Conservation (phyloP, 2,113 vertebrate species). For the Anoura caudifer region DNA sequence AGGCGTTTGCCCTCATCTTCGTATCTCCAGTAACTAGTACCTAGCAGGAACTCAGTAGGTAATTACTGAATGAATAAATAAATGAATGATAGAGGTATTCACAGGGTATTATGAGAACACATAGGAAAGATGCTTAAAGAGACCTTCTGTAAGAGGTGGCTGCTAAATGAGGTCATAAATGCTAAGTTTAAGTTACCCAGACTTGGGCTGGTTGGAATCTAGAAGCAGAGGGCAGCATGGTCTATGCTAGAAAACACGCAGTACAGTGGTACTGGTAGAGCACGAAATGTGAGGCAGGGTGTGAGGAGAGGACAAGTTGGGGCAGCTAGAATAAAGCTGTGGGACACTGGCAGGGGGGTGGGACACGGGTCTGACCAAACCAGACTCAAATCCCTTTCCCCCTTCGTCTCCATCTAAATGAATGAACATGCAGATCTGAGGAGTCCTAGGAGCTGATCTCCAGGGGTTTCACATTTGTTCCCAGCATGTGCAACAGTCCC, state of each 20-base stretch:
- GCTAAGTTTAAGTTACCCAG: background rate
- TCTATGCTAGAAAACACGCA: background rate
- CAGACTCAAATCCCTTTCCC: background rate
- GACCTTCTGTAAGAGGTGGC: background rate
- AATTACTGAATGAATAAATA: background rate
- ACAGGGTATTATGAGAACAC: background rate
- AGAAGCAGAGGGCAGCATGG: background rate
- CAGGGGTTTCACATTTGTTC: background rate
- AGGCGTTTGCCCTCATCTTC: background rate
- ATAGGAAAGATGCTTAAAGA: background rate
- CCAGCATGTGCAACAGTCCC: background rate
- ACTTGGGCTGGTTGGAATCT: background rate
- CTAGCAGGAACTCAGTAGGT: background rate
- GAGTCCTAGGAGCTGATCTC: background rate
- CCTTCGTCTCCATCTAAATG: background rate
- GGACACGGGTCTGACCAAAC: background rate
- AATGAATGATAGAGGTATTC: background rate
- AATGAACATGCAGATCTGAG: background rate
- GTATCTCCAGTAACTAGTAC: background rate
- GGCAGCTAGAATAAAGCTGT: too few species aligned
- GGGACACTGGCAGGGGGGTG: too few species aligned
- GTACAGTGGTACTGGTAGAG: background rate
- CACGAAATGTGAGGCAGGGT: background rate
- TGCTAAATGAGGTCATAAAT: background rate
- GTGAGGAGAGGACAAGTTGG: background rate